These are phyloP conservation scores for Herpailurus yagouaroundi DNA, from an alignment of 2,113 vertebrate genomes.

Conservation along the genomic window DNA sequence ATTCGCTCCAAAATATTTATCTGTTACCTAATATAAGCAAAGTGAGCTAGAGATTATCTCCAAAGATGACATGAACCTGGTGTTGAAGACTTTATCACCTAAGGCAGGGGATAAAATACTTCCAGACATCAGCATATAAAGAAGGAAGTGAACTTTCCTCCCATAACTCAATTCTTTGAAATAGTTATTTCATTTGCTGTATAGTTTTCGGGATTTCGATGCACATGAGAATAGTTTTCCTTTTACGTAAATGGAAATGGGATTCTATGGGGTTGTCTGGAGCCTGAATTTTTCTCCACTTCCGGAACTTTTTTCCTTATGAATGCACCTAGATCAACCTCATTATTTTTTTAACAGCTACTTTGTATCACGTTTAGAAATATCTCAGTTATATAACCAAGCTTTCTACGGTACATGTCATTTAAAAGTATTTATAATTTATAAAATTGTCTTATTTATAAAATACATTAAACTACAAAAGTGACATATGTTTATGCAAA, in stretches of 20 bases:
- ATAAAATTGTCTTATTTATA: neutral
- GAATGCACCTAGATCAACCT: neutral
- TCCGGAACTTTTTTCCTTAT: neutral
- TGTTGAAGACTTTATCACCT: neutral
- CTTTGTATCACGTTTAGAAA: neutral
- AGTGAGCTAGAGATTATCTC: neutral
- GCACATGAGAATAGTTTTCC: neutral
- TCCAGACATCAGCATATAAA: neutral
- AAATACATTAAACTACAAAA: neutral
- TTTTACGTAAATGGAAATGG: neutral
- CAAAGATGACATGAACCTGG: neutral
- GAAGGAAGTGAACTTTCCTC: neutral
- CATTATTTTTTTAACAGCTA: neutral
- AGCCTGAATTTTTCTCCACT: neutral
- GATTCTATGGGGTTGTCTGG: neutral
- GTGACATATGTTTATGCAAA: neutral
- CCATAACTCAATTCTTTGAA: neutral
- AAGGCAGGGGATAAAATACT: neutral
- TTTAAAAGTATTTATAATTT: neutral
- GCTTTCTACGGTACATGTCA: neutral
- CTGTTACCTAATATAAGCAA: neutral
- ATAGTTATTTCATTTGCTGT: neutral
- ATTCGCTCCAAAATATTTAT: neutral
- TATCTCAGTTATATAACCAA: neutral
- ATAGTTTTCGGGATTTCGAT: neutral